Conservation (phyloP, 2,113 vertebrate species). For the Chaetodon trifascialis region DNA sequence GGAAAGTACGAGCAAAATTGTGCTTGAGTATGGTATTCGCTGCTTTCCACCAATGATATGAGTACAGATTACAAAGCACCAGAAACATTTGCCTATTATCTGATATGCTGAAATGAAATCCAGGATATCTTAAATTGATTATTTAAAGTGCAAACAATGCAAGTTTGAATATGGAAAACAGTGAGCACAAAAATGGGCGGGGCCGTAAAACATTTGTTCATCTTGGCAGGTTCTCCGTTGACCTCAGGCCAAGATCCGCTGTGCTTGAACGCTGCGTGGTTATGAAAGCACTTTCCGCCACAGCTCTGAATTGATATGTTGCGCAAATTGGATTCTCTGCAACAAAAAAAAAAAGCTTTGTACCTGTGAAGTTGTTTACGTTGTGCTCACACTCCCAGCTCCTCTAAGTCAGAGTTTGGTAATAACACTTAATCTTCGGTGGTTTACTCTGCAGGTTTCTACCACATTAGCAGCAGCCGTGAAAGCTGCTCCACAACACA, state of each 20-base stretch:
- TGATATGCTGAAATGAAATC: slow-evolving; percentile 25
- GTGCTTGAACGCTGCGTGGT: slow-evolving; percentile 32
- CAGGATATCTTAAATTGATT: slow-evolving; percentile 36
- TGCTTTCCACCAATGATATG: neutral
- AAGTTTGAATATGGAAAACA: slow-evolving; percentile 65
- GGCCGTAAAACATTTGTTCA: slow-evolving; percentile 39
- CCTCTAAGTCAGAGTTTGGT: slow-evolving; percentile 13
- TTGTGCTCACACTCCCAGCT: neutral
- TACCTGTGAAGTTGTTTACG: slow-evolving; percentile 4
- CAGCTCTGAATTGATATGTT: slow-evolving; percentile 21
- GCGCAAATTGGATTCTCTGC: slow-evolving; percentile 25
- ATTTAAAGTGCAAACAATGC: slow-evolving; percentile 54
- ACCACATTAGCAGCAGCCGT: neutral
- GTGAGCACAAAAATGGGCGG: slow-evolving; percentile 6
- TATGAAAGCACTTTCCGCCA: slow-evolving; percentile 49
- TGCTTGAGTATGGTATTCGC: neutral
- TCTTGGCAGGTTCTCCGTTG: slow-evolving; percentile 58
- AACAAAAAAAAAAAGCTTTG: slow-evolving; percentile 10
- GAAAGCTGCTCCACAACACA: slow-evolving; percentile 29
- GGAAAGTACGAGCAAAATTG: neutral
- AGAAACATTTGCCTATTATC: slow-evolving; percentile 36
- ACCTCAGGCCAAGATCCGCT: slow-evolving; percentile 46
- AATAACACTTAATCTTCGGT: slow-evolving; percentile 8
- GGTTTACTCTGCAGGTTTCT: slow-evolving; percentile 19
- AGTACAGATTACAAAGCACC: neutral